Conservation (phyloP, 2,797 vertebrate genomes). For the Menidia menidia region DNA sequence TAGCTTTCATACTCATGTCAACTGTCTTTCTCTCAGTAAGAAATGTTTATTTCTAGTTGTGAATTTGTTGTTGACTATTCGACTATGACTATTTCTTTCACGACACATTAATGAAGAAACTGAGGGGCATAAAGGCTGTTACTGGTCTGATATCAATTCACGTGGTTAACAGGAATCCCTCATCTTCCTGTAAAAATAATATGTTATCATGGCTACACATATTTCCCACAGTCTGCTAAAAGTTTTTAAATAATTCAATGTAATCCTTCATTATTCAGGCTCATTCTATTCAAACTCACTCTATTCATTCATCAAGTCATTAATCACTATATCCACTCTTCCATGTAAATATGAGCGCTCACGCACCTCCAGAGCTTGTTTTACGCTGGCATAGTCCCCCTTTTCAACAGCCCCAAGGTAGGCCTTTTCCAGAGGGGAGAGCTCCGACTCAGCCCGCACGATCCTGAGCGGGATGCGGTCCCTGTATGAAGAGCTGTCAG, state of each 20-base stretch:
- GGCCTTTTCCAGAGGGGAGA: constrained; percentile 93
- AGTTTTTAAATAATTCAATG: constrained; percentile 23
- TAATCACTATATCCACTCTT: constrained; percentile 13
- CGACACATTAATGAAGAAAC: background rate
- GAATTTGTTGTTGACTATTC: no score
- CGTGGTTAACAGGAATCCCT: constrained; percentile 19
- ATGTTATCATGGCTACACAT: background rate
- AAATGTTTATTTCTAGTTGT: no score
- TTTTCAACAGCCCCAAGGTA: constrained; percentile 96
- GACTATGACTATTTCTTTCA: background rate
- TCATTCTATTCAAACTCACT: background rate
- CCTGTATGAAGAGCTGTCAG: constrained; percentile 90
- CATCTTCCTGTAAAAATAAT: constrained; percentile 29
- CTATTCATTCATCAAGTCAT: constrained; percentile 22
- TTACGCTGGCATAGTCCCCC: constrained; percentile 95
- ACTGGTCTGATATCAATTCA: constrained; percentile 16
- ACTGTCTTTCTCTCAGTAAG: no score
- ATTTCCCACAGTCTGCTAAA: constrained; percentile 17
- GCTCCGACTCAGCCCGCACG: constrained; percentile 96
- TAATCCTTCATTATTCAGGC: constrained; percentile 65
- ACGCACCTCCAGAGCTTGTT: constrained; percentile 89
- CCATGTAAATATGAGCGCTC: constrained; percentile 7
- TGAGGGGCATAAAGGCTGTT: background rate
- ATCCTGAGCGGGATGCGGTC: constrained; percentile 97
- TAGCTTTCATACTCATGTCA: no score